A percentile compares a stretch with the other conserved stretches of the same genome.
phyloP scores from a whole-genome alignment of 1,140 invertebrate species.

The Tetramorium alpestre region DNA sequence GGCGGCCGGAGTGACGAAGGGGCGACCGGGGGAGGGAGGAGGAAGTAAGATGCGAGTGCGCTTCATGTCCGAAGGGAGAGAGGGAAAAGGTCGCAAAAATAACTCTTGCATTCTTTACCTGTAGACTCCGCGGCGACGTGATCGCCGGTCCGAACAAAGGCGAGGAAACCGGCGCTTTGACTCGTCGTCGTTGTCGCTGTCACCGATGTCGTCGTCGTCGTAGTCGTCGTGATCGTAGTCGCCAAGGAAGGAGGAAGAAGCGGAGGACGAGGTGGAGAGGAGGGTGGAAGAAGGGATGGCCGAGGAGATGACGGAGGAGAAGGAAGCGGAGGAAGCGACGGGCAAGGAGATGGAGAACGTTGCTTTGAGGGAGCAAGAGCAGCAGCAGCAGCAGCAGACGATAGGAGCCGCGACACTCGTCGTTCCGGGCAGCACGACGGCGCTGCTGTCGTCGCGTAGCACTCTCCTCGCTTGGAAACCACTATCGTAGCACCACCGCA shows the following conservation, averaged over 20 bases:
- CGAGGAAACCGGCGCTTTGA: slow-evolving; percentile 61
- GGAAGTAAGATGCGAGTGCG: background rate
- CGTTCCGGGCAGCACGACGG: slow-evolving; percentile 66
- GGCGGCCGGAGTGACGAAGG: background rate
- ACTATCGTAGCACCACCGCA: slow-evolving; percentile 75
- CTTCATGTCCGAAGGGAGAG: background rate
- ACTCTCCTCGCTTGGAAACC: slow-evolving; percentile 68
- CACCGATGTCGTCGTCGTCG: background rate
- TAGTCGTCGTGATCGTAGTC: background rate
- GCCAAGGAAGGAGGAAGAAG: background rate
- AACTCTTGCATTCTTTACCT: slow-evolving; percentile 67
- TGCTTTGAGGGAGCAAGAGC: too few relatives aligned
- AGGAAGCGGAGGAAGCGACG: slow-evolving; percentile 26
- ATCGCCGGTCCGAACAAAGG: slow-evolving; percentile 70
- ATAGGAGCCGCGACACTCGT: slow-evolving; percentile 63
- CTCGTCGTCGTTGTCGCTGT: background rate
- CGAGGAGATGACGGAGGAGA: slow-evolving; percentile 10
- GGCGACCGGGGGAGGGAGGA: background rate
- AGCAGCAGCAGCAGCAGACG: slow-evolving; percentile 31
- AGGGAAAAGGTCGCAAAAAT: background rate
- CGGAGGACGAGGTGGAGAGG: slow-evolving; percentile 6
- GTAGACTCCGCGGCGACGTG: slow-evolving; percentile 57
- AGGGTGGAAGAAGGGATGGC: slow-evolving; percentile 3
- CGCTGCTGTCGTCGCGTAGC: slow-evolving; percentile 57
- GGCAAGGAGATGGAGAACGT: slow-evolving; percentile 9